Evolutionary conservation across 2,888 invertebrate genomes (phyloP), one percentile per base, ranked within the genome.

Genomic region (Scaptomyza cyrtandrae): DNA sequence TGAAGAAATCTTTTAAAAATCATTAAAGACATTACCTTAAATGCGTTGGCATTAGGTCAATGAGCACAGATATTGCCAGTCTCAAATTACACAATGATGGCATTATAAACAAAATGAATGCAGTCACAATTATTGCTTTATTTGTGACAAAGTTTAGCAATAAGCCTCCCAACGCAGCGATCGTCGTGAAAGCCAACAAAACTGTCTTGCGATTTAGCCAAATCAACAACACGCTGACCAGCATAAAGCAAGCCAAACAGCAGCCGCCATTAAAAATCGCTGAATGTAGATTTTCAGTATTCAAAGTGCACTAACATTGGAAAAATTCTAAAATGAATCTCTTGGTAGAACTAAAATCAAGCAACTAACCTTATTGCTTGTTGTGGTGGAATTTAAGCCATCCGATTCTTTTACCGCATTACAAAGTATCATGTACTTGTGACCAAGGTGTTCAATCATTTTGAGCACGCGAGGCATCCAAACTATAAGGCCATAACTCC

Each of bases 21-120:
- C 7, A 5, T 41, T 1, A 0, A 4, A 3, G 2, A 24, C 10
- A 50, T 60, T 39, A 71, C 75, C 75, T 62, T n/a, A 75, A 48
- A 10, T 60, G 59, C 5, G 75, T 75, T 14, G 75, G 75, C 9
- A 61, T 59, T 3, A 58, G 7, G 43, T 75, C 76, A 7, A 75
- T 14, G 1, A 75, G 2, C 3, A 75, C 41, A 5, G 58, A n/a
- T 6, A 61, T 0, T 0, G 16, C 5, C 49, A 75, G 14, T 16
- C 76, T 44, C 1, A 45, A 1, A 1, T 45, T 35, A 16, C 67
- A 71, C 27, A 75, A 9, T 0, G 75, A 52, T 10, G 57, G 67
- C 31, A 64, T 50, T 6, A 35, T 27, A 0, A 75, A 2, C 2
- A 75, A 27, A 3, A 59, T 7, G 39, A 46, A 60, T 0, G 37